These are phyloP conservation scores for Microtus pennsylvanicus DNA, from an alignment of 2,113 vertebrate species.

Conservation along the genomic window DNA sequence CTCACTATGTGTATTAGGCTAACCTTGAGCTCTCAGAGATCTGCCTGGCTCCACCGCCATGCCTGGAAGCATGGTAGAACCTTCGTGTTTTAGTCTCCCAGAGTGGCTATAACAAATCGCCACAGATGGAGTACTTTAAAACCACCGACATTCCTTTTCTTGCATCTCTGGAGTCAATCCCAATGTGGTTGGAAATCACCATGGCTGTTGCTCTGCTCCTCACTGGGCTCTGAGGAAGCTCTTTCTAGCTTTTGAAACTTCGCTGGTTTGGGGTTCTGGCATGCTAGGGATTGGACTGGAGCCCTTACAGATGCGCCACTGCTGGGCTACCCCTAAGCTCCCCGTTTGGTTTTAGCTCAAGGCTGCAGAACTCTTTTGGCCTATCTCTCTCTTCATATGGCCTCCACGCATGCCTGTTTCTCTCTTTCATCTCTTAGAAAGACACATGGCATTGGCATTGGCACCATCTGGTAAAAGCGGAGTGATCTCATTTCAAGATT, in stretches of 20 bases:
- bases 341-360: not conserved
- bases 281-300: not conserved
- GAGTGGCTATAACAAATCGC: not conserved
- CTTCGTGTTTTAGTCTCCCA: not conserved
- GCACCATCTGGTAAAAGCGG: not conserved
- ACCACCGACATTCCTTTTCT: not conserved
- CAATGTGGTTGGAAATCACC: no score
- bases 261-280: not conserved
- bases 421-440: not conserved
- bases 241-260: not conserved
- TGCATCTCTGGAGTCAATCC: not conserved
- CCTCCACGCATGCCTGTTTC: not conserved
- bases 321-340: not conserved
- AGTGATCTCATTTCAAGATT: not conserved
- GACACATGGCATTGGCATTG: not conserved
- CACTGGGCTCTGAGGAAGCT: not conserved
- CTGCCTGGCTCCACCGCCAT: not conserved
- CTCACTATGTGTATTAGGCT: not conserved
- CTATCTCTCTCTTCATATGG: not conserved
- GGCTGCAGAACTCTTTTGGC: not conserved
- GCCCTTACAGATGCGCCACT: no score
- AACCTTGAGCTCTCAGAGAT: not conserved
- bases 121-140: not conserved
- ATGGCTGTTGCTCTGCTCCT: not conserved
- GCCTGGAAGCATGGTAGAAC: not conserved